Evolutionary conservation across 2,888 invertebrate species (phyloP).

Genomic region (Philopedon plagiatum): DNA sequence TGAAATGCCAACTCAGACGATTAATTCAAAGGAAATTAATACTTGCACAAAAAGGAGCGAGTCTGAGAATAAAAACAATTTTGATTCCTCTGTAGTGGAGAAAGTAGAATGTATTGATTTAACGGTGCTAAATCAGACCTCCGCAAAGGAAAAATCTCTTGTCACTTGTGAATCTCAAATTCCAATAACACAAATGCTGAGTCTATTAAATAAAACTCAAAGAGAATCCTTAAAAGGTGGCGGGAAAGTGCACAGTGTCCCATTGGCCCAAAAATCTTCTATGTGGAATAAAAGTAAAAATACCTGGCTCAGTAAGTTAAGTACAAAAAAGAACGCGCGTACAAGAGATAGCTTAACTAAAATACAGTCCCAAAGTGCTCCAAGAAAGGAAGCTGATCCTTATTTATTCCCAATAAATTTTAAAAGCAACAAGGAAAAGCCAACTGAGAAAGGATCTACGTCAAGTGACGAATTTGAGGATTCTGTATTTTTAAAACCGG

Average conservation of each 20-base stretch:
- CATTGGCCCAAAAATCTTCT: background rate
- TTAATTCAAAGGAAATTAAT: background rate
- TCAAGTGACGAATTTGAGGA: slow-evolving; percentile 34
- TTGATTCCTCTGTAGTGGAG: background rate
- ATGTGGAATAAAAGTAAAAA: background rate
- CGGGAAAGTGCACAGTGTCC: background rate
- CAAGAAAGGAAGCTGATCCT: background rate
- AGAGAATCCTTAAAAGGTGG: background rate
- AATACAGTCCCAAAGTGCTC: background rate
- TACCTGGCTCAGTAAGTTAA: background rate
- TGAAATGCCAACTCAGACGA: background rate
- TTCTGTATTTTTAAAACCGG: slow-evolving; percentile 23
- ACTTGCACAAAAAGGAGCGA: background rate
- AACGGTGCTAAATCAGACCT: background rate
- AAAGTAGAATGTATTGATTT: slow-evolving; percentile 13
- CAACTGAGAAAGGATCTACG: slow-evolving; percentile 14
- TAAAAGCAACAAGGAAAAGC: background rate
- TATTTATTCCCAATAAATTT: background rate
- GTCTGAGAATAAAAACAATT: background rate
- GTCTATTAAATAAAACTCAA: slow-evolving; percentile 66
- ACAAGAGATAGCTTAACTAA: background rate
- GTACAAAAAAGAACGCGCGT: background rate
- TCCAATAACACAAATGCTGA: slow-evolving; percentile 55
- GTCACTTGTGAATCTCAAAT: slow-evolving; percentile 45
- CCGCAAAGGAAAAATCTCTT: slow-evolving; percentile 2